phyloP scores from a whole-genome alignment of 1,140 invertebrate species.

The Pteromalus puparum region DNA sequence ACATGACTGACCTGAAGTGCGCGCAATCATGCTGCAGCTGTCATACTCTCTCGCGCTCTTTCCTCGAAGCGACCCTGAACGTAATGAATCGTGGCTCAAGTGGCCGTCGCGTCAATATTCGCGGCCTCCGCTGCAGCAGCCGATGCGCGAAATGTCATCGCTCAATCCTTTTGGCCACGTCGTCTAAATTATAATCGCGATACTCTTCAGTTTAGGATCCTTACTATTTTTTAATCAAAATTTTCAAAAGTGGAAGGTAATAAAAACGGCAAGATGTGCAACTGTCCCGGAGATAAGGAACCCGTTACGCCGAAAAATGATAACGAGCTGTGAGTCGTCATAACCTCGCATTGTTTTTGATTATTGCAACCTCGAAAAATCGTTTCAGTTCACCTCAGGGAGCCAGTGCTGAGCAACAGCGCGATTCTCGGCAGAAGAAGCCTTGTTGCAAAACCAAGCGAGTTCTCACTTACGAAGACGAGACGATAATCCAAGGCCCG shows the following conservation, averaged over 20 bases:
- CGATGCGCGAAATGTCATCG: background rate
- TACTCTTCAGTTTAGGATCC: background rate
- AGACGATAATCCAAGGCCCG: background rate
- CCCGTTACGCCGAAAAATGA: background rate
- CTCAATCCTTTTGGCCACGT: background rate
- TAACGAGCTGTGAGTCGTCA: background rate
- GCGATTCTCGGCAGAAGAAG: background rate
- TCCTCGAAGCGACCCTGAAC: slow-evolving; percentile 6
- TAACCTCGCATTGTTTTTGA: background rate
- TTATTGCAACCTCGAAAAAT: background rate
- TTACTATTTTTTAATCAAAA: background rate
- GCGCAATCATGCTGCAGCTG: background rate
- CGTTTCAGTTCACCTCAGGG: background rate
- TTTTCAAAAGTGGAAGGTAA: background rate
- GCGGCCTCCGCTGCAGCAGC: background rate
- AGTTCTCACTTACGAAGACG: background rate
- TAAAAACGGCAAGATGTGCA: background rate
- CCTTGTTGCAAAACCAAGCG: background rate
- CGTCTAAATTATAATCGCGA: background rate
- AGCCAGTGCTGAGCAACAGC: background rate
- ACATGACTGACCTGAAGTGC: slow-evolving; percentile 29
- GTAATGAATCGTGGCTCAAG: background rate
- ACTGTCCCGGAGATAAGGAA: background rate
- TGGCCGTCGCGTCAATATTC: background rate
- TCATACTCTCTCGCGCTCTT: background rate